Base-by-base conservation (phyloP, 2,888 invertebrate species). In the Thera britannica region DNA sequence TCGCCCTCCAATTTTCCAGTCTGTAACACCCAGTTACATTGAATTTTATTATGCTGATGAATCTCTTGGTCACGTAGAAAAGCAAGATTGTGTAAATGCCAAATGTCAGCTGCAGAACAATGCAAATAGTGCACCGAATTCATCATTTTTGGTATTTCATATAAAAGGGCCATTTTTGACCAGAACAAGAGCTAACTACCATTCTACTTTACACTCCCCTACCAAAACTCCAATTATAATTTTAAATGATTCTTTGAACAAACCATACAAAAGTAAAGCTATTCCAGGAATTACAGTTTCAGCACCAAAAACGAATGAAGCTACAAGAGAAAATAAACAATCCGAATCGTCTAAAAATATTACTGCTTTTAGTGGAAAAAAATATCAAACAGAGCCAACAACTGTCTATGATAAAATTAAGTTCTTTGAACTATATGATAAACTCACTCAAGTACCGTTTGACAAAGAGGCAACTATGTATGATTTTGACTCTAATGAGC, bases 41-140 rank as follows among this genome's bases (percentile, higher is more conserved):
- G 92, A 92, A 77, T 92, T 92, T 80, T 88, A 91, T 78, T 92
- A 92, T 77, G 81, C 88, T 66, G 88, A 91, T 71, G 85, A 89
- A 60, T 72, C 71, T 44, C 78, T 83, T 61, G 80, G 84, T 9
- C 73, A 65, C 58, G 8, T 68, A 1, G 79, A 75, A 65, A 67
- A 68, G 12, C 76, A 75, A 68, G 68, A 77, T 46, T 63, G 56
- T n/a, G 7, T 68, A 61, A 35, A 74, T 68, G 56, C 74, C 48
- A 75, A 69, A 38, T 67, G 68, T 66, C 68, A 67, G 58, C 11
- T 54, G 6, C 69, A 72, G 8, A 58, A 55, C n/a, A 68, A 62
- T 2, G 74, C 66, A 35, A 71, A 48, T 36, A 71, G 65, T 59
- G 60, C 67, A 1, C 64, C 68, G 23, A 74, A 71, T 58, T 66